These are phyloP conservation scores for Harpagifer antarcticus DNA, from an alignment of 2,797 vertebrate genomes.

Conservation along the genomic window DNA sequence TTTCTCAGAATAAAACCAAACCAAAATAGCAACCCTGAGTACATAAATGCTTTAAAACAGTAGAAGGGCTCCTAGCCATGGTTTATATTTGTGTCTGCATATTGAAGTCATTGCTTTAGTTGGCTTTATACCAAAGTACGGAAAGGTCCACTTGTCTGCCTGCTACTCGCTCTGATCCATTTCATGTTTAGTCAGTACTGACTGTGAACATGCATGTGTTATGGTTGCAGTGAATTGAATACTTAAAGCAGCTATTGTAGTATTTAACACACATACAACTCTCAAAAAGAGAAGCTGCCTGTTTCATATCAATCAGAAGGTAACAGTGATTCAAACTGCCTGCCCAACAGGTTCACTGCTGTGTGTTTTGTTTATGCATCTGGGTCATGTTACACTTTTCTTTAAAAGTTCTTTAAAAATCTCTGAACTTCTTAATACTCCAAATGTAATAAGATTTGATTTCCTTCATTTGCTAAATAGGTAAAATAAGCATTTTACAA, in stretches of 20 bases:
- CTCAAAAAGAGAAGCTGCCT: background rate
- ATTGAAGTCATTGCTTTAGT: background rate
- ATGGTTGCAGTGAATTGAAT: background rate
- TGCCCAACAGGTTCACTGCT: conserved; percentile 2
- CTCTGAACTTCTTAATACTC: background rate
- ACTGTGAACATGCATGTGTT: background rate
- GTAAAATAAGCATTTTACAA: background rate
- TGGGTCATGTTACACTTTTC: background rate
- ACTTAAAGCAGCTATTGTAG: background rate
- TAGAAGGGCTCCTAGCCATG: rapidly evolving
- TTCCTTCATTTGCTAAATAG: background rate
- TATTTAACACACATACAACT: background rate
- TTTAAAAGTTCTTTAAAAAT: background rate
- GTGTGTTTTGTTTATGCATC: no score
- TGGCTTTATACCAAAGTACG: conserved; percentile 1
- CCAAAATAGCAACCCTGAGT: no score
- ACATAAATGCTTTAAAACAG: background rate
- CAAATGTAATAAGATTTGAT: background rate
- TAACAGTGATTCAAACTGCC: no score
- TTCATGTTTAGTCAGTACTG: background rate
- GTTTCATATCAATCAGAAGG: background rate
- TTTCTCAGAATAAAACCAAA: no score
- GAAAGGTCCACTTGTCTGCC: background rate
- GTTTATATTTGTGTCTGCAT: background rate
- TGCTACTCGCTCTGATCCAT: background rate